Conservation (phyloP, 2,113 vertebrate species). For the Myrmecobius fasciatus region DNA sequence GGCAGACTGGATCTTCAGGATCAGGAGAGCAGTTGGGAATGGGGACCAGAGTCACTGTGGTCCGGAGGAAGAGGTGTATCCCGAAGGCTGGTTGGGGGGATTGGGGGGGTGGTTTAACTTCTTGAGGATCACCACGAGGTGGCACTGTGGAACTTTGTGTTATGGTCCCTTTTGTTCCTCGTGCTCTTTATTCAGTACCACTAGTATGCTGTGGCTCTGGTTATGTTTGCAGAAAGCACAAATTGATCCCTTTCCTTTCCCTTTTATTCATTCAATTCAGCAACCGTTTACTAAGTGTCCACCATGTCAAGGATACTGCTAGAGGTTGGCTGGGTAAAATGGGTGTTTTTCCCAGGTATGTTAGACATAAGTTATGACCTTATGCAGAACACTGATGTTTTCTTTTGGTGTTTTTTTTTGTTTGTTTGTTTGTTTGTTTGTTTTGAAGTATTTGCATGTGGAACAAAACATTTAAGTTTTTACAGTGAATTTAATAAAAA, state of each 20-base stretch:
- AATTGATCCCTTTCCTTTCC: background rate
- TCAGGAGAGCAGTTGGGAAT: background rate
- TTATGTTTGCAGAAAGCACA: background rate
- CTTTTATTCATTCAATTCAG: background rate
- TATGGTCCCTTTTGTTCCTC: background rate
- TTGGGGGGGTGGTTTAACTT: background rate
- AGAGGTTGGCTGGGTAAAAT: background rate
- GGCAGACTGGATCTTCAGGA: background rate
- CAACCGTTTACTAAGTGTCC: background rate
- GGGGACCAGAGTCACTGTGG: background rate
- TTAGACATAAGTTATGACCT: background rate
- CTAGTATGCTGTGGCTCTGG: background rate
- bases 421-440: too few relatives aligned
- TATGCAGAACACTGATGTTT: background rate
- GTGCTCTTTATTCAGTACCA: background rate
- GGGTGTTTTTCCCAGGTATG: background rate
- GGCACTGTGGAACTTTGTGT: background rate
- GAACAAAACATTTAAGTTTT: background rate
- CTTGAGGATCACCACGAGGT: slow-evolving; percentile 26
- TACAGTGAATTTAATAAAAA: background rate
- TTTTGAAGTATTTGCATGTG: background rate
- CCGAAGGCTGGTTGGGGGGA: rapidly evolving
- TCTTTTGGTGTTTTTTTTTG: too few relatives aligned
- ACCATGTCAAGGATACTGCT: background rate
- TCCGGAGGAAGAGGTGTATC: too few relatives aligned